Evolutionary conservation across 1,140 invertebrate species (phyloP).

Genomic region (Drosophila melanica): DNA sequence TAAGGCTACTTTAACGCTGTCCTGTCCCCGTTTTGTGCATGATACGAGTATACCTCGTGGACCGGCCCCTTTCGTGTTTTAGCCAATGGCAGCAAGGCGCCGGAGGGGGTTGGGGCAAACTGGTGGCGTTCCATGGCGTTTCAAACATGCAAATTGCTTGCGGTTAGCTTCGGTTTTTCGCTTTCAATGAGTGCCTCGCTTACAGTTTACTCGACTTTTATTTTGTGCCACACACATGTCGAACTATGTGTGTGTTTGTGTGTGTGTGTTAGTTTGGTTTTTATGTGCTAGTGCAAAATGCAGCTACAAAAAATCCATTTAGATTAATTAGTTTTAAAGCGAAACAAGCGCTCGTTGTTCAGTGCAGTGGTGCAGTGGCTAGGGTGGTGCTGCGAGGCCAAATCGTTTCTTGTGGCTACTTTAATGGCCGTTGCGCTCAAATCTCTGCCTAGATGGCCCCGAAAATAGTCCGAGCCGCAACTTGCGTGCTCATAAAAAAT

Average conservation of each 20-base stretch:
- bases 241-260: slow-evolving; percentile 8
- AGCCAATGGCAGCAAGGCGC: slow-evolving; percentile 58
- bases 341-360: slow-evolving; percentile 37
- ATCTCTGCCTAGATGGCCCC: slow-evolving; percentile 20
- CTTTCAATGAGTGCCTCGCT: slow-evolving; percentile 77
- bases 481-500: slow-evolving; percentile 42
- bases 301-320: slow-evolving; percentile 81
- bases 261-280: slow-evolving; percentile 35
- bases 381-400: slow-evolving; percentile 1
- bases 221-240: slow-evolving; percentile 26
- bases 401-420: slow-evolving; percentile 20
- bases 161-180: slow-evolving; percentile 79
- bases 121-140: slow-evolving; percentile 63
- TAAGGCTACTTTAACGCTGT: slow-evolving; percentile 82
- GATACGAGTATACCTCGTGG: slow-evolving; percentile 60
- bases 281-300: slow-evolving; percentile 59
- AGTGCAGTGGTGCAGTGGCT: background rate
- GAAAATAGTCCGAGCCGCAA: slow-evolving; percentile 14
- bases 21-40: slow-evolving; percentile 79
- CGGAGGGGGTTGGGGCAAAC: slow-evolving; percentile 1
- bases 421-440: slow-evolving; percentile 31
- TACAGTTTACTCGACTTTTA: slow-evolving; percentile 70
- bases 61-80: slow-evolving; percentile 78
- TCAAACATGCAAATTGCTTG: slow-evolving; percentile 83
- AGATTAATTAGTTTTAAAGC: slow-evolving; percentile 82